phyloP scores from a whole-genome alignment of 1,140 invertebrate genomes.

The Lordiphosa stackelbergi region DNA sequence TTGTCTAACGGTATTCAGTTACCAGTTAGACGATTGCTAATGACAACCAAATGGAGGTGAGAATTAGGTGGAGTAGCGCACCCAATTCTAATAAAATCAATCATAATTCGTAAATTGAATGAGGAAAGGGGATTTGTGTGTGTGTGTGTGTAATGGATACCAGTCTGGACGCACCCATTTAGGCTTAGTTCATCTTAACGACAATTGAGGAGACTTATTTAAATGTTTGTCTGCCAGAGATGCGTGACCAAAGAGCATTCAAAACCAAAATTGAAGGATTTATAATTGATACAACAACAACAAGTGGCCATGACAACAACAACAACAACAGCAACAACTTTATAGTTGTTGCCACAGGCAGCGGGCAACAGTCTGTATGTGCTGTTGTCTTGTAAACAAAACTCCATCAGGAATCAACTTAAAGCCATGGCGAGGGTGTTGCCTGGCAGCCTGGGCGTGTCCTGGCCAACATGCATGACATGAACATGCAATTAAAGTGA shows the following conservation, averaged over 20 bases:
- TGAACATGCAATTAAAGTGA: conserved; percentile 58
- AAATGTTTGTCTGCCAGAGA: conserved; percentile 15
- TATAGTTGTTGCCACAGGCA: conserved; percentile 51
- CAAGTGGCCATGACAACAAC: conserved; percentile 63
- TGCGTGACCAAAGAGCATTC: conserved; percentile 49
- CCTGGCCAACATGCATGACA: conserved; percentile 21
- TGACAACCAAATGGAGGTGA: conserved; percentile 32
- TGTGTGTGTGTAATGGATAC: too few species aligned
- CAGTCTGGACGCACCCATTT: too few species aligned
- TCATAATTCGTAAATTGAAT: conserved; percentile 31
- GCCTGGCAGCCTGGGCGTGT: conserved; percentile 36
- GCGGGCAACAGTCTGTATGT: conserved; percentile 18
- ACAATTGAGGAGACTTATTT: conserved; percentile 13
- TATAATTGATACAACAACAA: conserved; percentile 64
- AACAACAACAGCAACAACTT: too few species aligned
- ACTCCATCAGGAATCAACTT: conserved; percentile 35
- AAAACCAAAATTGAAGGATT: conserved; percentile 34
- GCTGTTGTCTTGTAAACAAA: conserved; percentile 53
- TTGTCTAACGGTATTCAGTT: conserved; percentile 14
- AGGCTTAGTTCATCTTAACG: too few species aligned
- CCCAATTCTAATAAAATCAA: conserved; percentile 50
- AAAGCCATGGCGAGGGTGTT: conserved; percentile 50
- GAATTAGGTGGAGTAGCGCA: conserved; percentile 1
- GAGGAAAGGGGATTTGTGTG: too few species aligned
- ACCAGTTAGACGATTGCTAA: conserved; percentile 46